phyloP scores from a whole-genome alignment of 64 coral and sea anemone species.

The Porites lutea region DNA sequence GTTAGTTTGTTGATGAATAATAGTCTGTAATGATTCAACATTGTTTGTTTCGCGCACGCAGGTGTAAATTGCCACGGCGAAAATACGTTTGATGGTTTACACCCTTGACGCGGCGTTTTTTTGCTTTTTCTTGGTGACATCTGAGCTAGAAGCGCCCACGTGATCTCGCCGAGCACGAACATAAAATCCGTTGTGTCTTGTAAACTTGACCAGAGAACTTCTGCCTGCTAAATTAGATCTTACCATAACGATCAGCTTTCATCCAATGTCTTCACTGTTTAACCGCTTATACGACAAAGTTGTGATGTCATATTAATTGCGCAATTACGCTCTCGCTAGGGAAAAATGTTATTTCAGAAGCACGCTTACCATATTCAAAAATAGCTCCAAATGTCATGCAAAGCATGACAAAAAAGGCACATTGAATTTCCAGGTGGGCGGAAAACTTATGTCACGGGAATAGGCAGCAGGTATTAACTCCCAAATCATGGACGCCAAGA shows the following conservation, averaged over 20 bases:
- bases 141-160: background rate
- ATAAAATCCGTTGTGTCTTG: background rate
- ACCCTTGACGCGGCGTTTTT: background rate
- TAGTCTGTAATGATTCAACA: background rate
- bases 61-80: background rate
- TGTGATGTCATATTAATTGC: constrained; percentile 20
- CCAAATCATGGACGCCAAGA: background rate
- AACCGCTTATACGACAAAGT: background rate
- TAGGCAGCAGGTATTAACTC: background rate
- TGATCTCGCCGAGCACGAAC: background rate
- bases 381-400: background rate
- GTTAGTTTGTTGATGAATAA: background rate
- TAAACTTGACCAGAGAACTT: background rate
- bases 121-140: background rate
- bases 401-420: background rate
- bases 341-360: background rate
- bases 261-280: background rate
- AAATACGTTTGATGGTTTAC: background rate
- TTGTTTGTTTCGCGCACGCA: background rate
- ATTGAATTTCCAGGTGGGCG: background rate
- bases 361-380: background rate
- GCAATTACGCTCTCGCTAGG: background rate
- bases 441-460: background rate
- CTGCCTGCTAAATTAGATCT: background rate
- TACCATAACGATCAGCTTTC: background rate